These are phyloP conservation scores for Bicyclus anynana DNA, from an alignment of 1,140 invertebrate genomes.

Conservation along the genomic window DNA sequence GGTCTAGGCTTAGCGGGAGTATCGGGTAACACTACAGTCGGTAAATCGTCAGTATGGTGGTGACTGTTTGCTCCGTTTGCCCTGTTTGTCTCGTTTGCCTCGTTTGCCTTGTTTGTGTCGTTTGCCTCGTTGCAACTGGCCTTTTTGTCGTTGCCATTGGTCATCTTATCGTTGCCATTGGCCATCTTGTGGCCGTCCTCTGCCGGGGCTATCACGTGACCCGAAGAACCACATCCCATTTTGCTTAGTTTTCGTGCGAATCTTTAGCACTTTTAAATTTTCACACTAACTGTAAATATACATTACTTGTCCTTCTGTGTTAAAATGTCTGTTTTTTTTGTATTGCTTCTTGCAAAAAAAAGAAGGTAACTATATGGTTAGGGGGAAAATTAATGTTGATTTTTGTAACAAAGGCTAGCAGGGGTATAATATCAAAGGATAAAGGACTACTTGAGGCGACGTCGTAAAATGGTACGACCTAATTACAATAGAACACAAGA, in stretches of 20 bases:
- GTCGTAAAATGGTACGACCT: not conserved
- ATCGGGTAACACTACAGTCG: constrained; percentile 61
- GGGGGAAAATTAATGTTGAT: no score
- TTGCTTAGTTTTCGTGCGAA: not conserved
- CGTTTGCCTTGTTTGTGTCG: no score
- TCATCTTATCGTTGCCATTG: constrained; percentile 36
- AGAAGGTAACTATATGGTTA: no score
- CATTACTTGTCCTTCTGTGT: not conserved
- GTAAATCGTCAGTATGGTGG: constrained; percentile 60
- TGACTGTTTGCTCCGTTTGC: constrained; percentile 24
- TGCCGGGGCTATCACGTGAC: constrained; percentile 44
- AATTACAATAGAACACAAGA: not conserved
- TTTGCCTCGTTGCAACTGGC: constrained; percentile 21
- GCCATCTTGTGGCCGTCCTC: constrained; percentile 26
- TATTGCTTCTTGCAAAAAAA: no score
- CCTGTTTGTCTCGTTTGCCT: constrained; percentile 12
- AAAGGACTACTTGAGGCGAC: not conserved
- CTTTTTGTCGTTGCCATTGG: constrained; percentile 24
- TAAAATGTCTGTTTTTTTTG: no score
- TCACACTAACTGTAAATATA: not conserved
- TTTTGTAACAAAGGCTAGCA: no score
- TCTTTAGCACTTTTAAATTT: not conserved
- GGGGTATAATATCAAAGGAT: not conserved
- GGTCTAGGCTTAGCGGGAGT: constrained; percentile 56
- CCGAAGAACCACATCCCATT: constrained; percentile 72